Evolutionary conservation across 2,888 invertebrate species (phyloP), one percentile per base, ranked within the genome.

Genomic region (Lithophane socia): DNA sequence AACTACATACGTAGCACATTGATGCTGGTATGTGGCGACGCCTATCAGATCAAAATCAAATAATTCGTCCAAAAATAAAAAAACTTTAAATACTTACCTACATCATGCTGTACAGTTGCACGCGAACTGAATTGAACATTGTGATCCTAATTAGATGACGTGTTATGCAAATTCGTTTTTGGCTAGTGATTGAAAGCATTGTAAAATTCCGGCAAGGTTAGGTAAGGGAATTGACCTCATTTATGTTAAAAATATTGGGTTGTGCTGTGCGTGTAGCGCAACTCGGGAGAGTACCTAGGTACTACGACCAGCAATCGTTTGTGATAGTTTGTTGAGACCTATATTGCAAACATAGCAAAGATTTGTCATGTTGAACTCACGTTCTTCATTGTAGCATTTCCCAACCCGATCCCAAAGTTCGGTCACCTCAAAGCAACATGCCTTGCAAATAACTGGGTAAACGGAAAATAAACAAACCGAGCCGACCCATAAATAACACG

Each of bases 101-200:
- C 5, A 37, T 37, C 83, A 73, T n/a, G 29, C 84, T 83, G 73
- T 82, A 67, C 52, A 60, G 7, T 37, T 69, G 37, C 54, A 73
- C 63, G 80, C 54, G 16, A 52, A 24, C 63, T 68, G 77, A 80
- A 84, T 73, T 60, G 63, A 54, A 75, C 72, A 79, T 75, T 77
- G 84, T 79, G 71, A 63, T 80, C 77, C 80, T 70, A 82, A 86
- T 88, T 79, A 75, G 64, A 80, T 86, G 84, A 77, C 68, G 78
- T 75, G 67, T 67, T 78, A 85, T 85, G 78, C 75, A 71, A 78
- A 82, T 85, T 54, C 60, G 70, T 65, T 79, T 85, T 84, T 49
- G n/a, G 64, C 42, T 44, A 37, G 66, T 67, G 54, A 84, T 82
- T 82, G 82, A 65, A 79, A 56, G 47, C 60, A 77, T 73, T 84